Conservation (phyloP, 2,113 vertebrate species). For the Poeciliopsis prolifica region DNA sequence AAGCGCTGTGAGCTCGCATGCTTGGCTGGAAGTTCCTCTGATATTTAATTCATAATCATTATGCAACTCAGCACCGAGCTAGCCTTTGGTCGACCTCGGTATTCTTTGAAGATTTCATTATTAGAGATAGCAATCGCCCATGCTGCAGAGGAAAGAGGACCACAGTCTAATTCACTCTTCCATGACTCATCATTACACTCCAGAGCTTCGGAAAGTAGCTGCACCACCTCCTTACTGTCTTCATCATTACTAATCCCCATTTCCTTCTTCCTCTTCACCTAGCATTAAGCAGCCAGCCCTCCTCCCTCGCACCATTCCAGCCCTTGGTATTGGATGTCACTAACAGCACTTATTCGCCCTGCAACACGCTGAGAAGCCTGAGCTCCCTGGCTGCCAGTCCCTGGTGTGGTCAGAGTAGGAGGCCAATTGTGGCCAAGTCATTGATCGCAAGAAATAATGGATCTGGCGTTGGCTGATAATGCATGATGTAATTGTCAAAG, state of each 20-base stretch:
- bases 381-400: slow-evolving; percentile 81
- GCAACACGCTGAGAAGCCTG: slow-evolving; percentile 66
- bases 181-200: slow-evolving; percentile 77
- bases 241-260: slow-evolving; percentile 73
- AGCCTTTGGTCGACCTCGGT: slow-evolving; percentile 62
- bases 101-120: slow-evolving; percentile 72
- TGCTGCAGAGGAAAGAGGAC: slow-evolving; percentile 50
- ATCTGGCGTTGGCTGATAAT: slow-evolving; percentile 86
- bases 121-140: slow-evolving; percentile 61
- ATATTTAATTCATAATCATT: slow-evolving; percentile 76
- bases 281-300: slow-evolving; percentile 65
- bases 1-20: slow-evolving; percentile 42
- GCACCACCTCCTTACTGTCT: slow-evolving; percentile 61
- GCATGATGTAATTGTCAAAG: slow-evolving; percentile 93
- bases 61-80: slow-evolving; percentile 54
- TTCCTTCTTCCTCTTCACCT: slow-evolving; percentile 71
- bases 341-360: slow-evolving; percentile 84
- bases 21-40: slow-evolving; percentile 46
- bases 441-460: slow-evolving; percentile 88
- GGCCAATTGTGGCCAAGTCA: slow-evolving; percentile 86
- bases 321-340: slow-evolving; percentile 78
- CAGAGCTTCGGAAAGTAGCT: slow-evolving; percentile 59
- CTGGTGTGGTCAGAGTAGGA: slow-evolving; percentile 77
- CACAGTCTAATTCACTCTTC: slow-evolving; percentile 63
- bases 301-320: slow-evolving; percentile 59